Percentiles rank a stretch among this genome's conserved stretches.
Conservation (phyloP, 2,113 vertebrate species). For the Sinosuthora webbiana region DNA sequence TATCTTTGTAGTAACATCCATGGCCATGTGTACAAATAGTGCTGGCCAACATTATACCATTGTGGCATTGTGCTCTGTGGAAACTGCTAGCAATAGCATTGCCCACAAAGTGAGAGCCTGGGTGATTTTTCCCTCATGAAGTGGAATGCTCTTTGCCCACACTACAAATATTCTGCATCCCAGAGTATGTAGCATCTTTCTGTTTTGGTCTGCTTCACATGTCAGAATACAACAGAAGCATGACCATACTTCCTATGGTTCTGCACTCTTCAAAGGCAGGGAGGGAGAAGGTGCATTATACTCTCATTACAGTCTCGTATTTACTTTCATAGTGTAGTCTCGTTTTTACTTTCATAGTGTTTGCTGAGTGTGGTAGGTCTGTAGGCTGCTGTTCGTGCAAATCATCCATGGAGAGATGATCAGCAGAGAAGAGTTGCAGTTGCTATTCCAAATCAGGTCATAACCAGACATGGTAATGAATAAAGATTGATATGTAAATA, state of each 20-base stretch:
- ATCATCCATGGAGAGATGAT: neutral
- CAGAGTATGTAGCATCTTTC: neutral
- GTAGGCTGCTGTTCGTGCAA: neutral
- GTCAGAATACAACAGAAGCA: neutral
- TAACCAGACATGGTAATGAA: neutral
- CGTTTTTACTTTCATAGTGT: neutral
- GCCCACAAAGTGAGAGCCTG: neutral
- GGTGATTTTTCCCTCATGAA: neutral
- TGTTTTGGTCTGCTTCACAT: neutral
- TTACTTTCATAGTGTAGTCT: neutral
- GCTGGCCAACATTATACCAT: neutral
- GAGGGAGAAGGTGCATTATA: neutral
- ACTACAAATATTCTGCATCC: neutral
- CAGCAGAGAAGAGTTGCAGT: neutral
- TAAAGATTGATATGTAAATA: neutral
- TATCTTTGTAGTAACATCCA: neutral
- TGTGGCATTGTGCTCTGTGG: rapidly evolving
- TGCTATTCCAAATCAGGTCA: neutral
- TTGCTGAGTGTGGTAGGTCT: neutral
- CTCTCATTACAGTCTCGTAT: neutral
- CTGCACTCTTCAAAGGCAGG: neutral
- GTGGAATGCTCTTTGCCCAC: neutral
- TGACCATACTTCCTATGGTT: neutral
- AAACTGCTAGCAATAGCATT: neutral
- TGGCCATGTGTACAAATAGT: neutral